phyloP scores from a whole-genome alignment of 92 coral and sea anemone species.

The Phenganax subtilis region DNA sequence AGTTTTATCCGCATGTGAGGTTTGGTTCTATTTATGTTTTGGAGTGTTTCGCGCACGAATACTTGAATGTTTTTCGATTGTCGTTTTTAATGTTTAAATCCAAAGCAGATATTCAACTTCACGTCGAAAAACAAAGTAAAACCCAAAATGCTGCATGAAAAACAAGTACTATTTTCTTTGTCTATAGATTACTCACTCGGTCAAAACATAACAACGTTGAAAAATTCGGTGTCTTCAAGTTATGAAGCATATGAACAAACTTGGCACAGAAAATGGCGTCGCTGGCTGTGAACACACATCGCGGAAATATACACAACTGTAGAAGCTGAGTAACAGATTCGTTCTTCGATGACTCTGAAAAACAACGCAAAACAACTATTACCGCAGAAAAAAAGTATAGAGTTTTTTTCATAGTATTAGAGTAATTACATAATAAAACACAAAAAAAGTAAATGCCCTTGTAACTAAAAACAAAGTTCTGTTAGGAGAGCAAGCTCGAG shows the following conservation, averaged over 20 bases:
- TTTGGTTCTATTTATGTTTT: too few relatives aligned
- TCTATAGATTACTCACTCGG: conserved; percentile 45
- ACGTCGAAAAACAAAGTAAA: too few relatives aligned
- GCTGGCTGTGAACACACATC: conserved; percentile 95
- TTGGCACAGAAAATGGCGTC: conserved; percentile 97
- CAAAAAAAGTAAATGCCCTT: background rate
- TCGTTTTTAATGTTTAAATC: too few relatives aligned
- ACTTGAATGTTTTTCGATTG: too few relatives aligned
- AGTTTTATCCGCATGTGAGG: too few relatives aligned
- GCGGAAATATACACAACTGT: conserved; percentile 97
- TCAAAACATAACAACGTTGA: conserved; percentile 96
- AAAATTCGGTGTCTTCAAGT: conserved; percentile 95
- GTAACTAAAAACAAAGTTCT: too few relatives aligned
- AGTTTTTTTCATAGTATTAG: too few relatives aligned
- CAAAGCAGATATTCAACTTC: too few relatives aligned
- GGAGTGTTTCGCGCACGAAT: too few relatives aligned
- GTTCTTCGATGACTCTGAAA: conserved; percentile 91
- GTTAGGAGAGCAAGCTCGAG: too few relatives aligned
- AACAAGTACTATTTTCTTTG: too few relatives aligned
- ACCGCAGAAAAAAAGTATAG: background rate
- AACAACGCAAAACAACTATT: background rate
- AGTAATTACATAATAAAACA: background rate
- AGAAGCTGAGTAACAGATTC: conserved; percentile 96
- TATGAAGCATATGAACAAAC: conserved; percentile 97
- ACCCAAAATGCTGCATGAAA: too few relatives aligned